Percentiles rank a stretch among this genome's conserved stretches.
Evolutionary conservation across 2,888 invertebrate genomes (phyloP).

Genomic region (Drosophila anomelani): DNA sequence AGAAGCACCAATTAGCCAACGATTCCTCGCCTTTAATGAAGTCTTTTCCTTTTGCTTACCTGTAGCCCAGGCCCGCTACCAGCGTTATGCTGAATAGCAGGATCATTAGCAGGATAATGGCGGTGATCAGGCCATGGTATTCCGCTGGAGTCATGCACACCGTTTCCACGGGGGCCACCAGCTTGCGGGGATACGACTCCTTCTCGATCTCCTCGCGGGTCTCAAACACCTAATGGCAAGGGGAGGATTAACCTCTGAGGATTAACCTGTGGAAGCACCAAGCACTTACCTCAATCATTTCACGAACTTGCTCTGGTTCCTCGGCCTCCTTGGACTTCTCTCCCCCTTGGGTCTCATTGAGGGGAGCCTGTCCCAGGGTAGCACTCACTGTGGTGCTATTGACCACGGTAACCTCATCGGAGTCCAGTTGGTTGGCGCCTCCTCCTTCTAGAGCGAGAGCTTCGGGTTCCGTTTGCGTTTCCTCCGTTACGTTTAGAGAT

Average conservation of each 20-base stretch:
- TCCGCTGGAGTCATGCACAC: constrained; percentile 93
- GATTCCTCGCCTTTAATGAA: neutral
- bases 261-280: neutral
- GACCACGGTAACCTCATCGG: constrained; percentile 70
- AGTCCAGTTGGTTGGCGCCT: constrained; percentile 33
- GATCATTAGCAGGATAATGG: constrained; percentile 90
- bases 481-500: constrained; percentile 84
- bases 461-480: constrained; percentile 43
- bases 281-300: constrained; percentile 92
- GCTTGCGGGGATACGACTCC: constrained; percentile 87
- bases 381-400: constrained; percentile 80
- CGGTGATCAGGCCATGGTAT: constrained; percentile 93
- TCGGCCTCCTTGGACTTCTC: constrained; percentile 76
- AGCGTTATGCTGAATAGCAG: constrained; percentile 90
- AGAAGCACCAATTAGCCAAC: constrained; percentile 3
- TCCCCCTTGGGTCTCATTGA: constrained; percentile 64
- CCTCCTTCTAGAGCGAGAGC: constrained; percentile 50
- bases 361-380: constrained; percentile 69
- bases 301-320: constrained; percentile 91
- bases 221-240: constrained; percentile 90
- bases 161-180: constrained; percentile 88
- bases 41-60: constrained; percentile 84
- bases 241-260: neutral
- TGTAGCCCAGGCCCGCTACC: constrained; percentile 91
- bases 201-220: constrained; percentile 90